Percentiles rank a stretch among this genome's conserved stretches.
These are phyloP conservation scores for Operophtera brumata DNA, from an alignment of 2,888 invertebrate species.

Conservation along the genomic window DNA sequence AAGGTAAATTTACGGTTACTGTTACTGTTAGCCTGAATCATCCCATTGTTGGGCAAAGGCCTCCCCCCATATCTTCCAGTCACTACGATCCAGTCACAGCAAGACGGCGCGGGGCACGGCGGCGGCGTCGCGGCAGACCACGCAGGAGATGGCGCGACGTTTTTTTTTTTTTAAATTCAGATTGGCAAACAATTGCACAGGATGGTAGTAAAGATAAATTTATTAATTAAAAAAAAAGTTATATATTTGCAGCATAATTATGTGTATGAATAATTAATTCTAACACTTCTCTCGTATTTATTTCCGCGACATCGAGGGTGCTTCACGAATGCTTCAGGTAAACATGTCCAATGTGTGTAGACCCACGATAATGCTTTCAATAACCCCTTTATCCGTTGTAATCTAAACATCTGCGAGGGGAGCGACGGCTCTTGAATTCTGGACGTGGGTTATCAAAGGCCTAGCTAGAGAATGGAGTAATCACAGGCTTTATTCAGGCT, in stretches of 20 bases:
- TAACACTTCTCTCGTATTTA: conserved; percentile 39
- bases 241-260: neutral
- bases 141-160: too few relatives aligned
- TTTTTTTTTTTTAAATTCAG: too few relatives aligned
- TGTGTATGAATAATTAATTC: neutral
- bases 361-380: conserved; percentile 56
- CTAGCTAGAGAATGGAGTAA: conserved; percentile 41
- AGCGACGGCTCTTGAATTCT: conserved; percentile 39
- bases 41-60: too few relatives aligned
- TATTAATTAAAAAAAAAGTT: too few relatives aligned
- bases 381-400: conserved; percentile 59
- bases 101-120: too few relatives aligned
- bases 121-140: too few relatives aligned
- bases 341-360: conserved; percentile 56
- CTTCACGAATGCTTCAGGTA: conserved; percentile 63
- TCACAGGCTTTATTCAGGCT: conserved; percentile 49
- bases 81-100: too few relatives aligned
- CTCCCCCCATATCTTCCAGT: too few relatives aligned
- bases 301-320: conserved; percentile 48
- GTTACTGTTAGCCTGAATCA: too few relatives aligned
- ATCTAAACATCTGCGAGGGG: conserved; percentile 48
- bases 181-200: too few relatives aligned
- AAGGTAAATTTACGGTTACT: too few relatives aligned
- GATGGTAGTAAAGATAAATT: too few relatives aligned
- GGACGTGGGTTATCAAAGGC: conserved; percentile 49